Evolutionary conservation across 2,113 vertebrate species (phyloP).

Genomic region (Lampris incognitus): DNA sequence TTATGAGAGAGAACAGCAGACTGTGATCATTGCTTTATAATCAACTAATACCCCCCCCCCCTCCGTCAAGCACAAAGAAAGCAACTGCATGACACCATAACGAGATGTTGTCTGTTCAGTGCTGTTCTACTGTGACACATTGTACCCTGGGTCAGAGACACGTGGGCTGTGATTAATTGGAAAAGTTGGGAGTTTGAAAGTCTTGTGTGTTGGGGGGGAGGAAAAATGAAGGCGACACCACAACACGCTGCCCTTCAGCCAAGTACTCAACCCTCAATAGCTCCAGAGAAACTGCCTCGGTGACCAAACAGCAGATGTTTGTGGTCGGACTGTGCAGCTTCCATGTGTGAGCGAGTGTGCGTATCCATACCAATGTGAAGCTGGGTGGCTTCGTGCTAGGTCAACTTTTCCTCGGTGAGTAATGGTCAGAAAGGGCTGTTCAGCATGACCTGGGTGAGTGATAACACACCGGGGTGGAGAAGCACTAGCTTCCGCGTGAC

Average conservation of each 20-base stretch:
- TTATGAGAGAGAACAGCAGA: conserved; percentile 49
- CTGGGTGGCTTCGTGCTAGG: too few relatives aligned
- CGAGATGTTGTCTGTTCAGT: conserved; percentile 31
- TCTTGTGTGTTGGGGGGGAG: neutral
- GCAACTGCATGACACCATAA: conserved; percentile 19
- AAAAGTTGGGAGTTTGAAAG: conserved; percentile 6
- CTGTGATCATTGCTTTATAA: conserved; percentile 62
- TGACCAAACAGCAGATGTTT: too few relatives aligned
- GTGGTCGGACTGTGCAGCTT: too few relatives aligned
- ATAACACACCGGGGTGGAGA: conserved; percentile 12
- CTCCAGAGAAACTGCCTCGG: too few relatives aligned
- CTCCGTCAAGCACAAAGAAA: conserved; percentile 12
- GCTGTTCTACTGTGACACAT: neutral
- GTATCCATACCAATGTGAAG: too few relatives aligned
- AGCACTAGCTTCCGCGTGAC: neutral
- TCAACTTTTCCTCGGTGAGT: neutral
- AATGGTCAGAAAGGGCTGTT: neutral
- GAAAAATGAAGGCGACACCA: neutral
- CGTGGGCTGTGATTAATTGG: neutral
- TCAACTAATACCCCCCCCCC: conserved; percentile 56
- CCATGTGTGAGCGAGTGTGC: too few relatives aligned
- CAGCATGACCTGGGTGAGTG: neutral
- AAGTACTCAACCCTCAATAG: neutral
- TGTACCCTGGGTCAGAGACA: too few relatives aligned
- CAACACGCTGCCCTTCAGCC: neutral